phyloP scores from a whole-genome alignment of 2,797 vertebrate genomes.

The Toxotes lorentzi region DNA sequence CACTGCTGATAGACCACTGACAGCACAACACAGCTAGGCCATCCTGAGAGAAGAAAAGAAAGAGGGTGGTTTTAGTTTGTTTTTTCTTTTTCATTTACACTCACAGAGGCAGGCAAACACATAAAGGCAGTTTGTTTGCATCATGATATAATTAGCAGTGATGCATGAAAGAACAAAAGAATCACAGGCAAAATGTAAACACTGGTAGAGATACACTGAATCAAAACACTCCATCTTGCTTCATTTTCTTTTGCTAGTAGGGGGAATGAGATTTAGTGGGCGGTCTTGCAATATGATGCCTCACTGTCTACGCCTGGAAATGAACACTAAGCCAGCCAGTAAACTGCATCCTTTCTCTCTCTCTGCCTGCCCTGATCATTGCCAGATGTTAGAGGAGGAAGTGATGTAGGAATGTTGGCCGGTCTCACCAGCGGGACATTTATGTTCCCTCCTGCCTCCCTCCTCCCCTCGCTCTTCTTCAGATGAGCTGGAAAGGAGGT shows the following conservation, averaged over 20 bases:
- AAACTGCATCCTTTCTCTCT: conserved; percentile 58
- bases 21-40: conserved; percentile 67
- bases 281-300: conserved; percentile 58
- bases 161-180: not conserved
- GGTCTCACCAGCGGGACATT: conserved; percentile 73
- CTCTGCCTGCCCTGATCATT: conserved; percentile 73
- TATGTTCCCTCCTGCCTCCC: conserved; percentile 65
- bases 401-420: conserved; percentile 81
- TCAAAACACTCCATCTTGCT: conserved; percentile 36
- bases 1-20: conserved; percentile 63
- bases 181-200: conserved; percentile 10
- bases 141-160: not conserved
- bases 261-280: conserved; percentile 57
- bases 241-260: conserved; percentile 52
- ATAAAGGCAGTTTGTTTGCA: not conserved
- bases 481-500: conserved; percentile 79
- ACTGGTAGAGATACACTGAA: not conserved
- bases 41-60: conserved; percentile 61
- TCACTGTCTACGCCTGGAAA: conserved; percentile 49
- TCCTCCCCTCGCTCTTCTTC: conserved; percentile 58
- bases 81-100: not conserved
- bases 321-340: conserved; percentile 54
- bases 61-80: not conserved
- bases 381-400: conserved; percentile 86
- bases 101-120: not conserved